Base-by-base conservation (phyloP, 2,888 invertebrate genomes). In the Rhorus exstirpatorius region DNA sequence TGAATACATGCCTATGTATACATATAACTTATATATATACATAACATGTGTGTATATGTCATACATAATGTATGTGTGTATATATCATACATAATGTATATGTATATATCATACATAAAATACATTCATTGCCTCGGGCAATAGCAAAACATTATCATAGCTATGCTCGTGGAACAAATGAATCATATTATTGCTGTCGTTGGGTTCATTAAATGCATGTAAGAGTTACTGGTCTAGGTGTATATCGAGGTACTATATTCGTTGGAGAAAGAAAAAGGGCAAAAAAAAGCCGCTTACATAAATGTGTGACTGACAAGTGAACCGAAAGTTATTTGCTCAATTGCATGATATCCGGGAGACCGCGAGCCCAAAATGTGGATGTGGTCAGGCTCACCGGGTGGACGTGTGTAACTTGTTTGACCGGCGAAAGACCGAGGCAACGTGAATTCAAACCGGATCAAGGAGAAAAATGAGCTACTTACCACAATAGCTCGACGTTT, bases 401-500 rank as follows among this genome's bases (percentile, higher is more conserved):
- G 51, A 3, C 49, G 51, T 49, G 8, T 53, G 24, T 26, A 31
- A 19, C 3, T 49, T 35, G 63, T 21, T 21, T 3, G 49, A 71
- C 35, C 21, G 49, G 76, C 55, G 12, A 80, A 67, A 41, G 53
- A 74, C 38, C 19, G 44, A 71, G 51, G 26, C 49, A 60, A 46
- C 17, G 49, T 71, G 71, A 85, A 77, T 84, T 81, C 68, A 80
- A 84, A 85, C 85, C 77, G 84, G 81, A 84, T 84, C 72, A 81
- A 83, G 71, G 76, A 75, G 74, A 81, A 83, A 84, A 81, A 63
- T 51, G 44, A 79, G 53, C 63, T 76, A 74, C 78, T 83, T 70
- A 61, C 72, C 65, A 83, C 81, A 74, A 78, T 78, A 60, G 67
- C 71, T 65, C 68, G 77, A 55, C 38, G 46, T 65, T 79, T 81